These are phyloP conservation scores for Thumatha senex DNA, from an alignment of 2,888 invertebrate species.

Conservation along the genomic window DNA sequence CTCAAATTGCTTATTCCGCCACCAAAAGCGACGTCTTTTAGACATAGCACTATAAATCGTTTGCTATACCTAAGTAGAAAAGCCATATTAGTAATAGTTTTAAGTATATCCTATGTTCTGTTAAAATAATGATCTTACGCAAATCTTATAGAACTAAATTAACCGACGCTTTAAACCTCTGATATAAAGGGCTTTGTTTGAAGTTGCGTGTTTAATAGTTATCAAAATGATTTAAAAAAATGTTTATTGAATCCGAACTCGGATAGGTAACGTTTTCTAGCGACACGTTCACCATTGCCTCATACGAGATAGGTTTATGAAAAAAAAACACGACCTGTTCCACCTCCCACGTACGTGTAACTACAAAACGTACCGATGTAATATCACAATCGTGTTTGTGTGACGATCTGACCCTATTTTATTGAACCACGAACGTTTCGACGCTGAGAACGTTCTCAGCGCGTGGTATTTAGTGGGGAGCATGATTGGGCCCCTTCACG, in stretches of 20 bases:
- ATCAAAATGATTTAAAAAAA: too few relatives aligned
- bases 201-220: too few relatives aligned
- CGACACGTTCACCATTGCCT: slow-evolving; percentile 25
- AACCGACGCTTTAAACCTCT: too few relatives aligned
- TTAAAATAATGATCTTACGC: too few relatives aligned
- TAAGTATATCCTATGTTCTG: too few relatives aligned
- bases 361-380: slow-evolving; percentile 30
- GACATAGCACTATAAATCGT: too few relatives aligned
- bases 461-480: slow-evolving; percentile 52
- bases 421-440: slow-evolving; percentile 48
- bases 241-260: neutral
- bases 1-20: too few relatives aligned
- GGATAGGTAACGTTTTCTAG: slow-evolving; percentile 10
- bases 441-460: slow-evolving; percentile 55
- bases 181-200: too few relatives aligned
- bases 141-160: too few relatives aligned
- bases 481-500: slow-evolving; percentile 70
- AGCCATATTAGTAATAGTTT: too few relatives aligned
- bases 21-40: too few relatives aligned
- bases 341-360: slow-evolving; percentile 36
- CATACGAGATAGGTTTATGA: slow-evolving; percentile 19
- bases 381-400: slow-evolving; percentile 38
- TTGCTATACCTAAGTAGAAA: too few relatives aligned
- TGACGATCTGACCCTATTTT: slow-evolving; percentile 61
- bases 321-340: slow-evolving; percentile 33